A percentile compares a stretch with the other conserved stretches of the same genome.
Evolutionary conservation across 2,113 vertebrate species (phyloP).

Genomic region (Eurypyga helias): DNA sequence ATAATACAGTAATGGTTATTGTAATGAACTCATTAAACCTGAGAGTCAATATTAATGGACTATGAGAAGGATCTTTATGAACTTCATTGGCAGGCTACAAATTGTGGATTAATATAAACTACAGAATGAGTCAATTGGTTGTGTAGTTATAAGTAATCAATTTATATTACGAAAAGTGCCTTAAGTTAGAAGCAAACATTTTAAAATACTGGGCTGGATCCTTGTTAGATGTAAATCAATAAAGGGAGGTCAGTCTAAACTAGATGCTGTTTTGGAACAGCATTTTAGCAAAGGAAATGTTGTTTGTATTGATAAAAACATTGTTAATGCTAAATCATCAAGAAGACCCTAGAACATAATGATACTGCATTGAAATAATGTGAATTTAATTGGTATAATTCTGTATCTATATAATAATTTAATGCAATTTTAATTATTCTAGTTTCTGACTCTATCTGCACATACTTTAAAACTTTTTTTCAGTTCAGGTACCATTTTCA

Average conservation of each 20-base stretch:
- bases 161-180: constrained; percentile 42
- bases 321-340: constrained; percentile 19
- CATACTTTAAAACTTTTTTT: not conserved
- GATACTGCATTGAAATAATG: not conserved
- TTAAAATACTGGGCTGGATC: constrained; percentile 28
- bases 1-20: constrained; percentile 66
- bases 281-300: constrained; percentile 48
- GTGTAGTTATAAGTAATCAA: constrained; percentile 39
- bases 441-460: not conserved
- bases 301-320: constrained; percentile 51
- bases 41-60: constrained; percentile 74
- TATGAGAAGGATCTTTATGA: constrained; percentile 60
- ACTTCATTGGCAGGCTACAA: constrained; percentile 68
- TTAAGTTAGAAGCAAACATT: constrained; percentile 46
- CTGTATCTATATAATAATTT: not conserved
- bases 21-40: constrained; percentile 75
- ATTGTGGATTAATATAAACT: constrained; percentile 58
- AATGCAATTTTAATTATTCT: not conserved
- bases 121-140: constrained; percentile 55
- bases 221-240: constrained; percentile 48
- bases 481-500: not conserved
- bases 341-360: not conserved
- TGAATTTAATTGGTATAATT: not conserved
- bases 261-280: not conserved
- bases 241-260: constrained; percentile 36